Evolutionary conservation across 1,140 invertebrate genomes (phyloP).

Genomic region (Bombus affinis): DNA sequence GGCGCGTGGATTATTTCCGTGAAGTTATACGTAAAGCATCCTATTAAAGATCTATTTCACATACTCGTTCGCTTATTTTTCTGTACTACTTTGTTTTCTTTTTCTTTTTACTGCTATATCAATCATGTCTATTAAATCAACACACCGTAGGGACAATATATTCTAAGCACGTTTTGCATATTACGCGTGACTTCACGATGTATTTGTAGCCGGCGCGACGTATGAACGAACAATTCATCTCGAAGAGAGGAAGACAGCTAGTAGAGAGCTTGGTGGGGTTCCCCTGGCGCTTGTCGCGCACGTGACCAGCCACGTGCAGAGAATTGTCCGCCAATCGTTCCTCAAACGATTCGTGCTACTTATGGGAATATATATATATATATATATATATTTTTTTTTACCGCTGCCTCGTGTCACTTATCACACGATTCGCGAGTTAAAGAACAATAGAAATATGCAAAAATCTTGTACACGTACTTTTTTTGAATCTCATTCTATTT

Average conservation of each 20-base stretch:
- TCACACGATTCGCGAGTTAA: not conserved
- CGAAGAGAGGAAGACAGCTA: slow-evolving; percentile 40
- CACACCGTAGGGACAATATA: not conserved
- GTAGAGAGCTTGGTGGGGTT: slow-evolving; percentile 45
- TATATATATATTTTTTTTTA: not conserved
- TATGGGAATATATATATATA: not conserved
- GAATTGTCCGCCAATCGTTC: slow-evolving; percentile 42
- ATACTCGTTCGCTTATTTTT: not conserved
- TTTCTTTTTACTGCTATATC: not conserved
- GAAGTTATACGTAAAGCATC: not conserved
- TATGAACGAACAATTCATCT: slow-evolving; percentile 58
- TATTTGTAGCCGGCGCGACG: slow-evolving; percentile 12
- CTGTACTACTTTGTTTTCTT: not conserved
- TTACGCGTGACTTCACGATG: slow-evolving; percentile 14
- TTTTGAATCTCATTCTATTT: not conserved
- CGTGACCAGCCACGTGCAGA: slow-evolving; percentile 63
- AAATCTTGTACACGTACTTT: too few species aligned
- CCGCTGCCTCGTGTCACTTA: not conserved
- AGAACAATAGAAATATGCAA: not conserved
- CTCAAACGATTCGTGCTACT: slow-evolving; percentile 38
- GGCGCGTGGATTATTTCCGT: not conserved
- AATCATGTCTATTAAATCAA: not conserved
- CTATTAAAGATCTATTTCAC: not conserved
- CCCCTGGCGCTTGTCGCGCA: slow-evolving; percentile 50
- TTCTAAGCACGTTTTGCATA: slow-evolving; percentile 14